These are phyloP conservation scores for Microcebus tavaratra DNA, from an alignment of 2,113 vertebrate genomes.

Conservation along the genomic window DNA sequence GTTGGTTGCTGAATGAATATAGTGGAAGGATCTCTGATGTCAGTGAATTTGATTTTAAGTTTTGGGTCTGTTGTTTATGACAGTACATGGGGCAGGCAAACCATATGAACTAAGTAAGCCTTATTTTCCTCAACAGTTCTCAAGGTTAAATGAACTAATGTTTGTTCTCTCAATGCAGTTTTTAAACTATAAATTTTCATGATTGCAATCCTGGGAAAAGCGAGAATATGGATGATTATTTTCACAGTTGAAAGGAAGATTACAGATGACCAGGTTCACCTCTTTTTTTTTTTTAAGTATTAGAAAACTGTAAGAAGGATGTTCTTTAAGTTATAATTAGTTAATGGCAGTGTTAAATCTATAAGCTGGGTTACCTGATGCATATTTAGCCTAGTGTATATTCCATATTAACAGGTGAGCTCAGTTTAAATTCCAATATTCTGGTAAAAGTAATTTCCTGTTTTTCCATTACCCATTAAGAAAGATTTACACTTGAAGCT, in stretches of 20 bases:
- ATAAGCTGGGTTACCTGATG: not conserved
- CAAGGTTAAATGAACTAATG: not conserved
- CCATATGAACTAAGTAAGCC: not conserved
- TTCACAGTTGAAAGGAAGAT: not conserved
- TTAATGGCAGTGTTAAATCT: not conserved
- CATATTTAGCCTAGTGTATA: not conserved
- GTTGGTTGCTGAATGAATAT: not conserved
- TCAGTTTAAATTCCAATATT: constrained; percentile 17
- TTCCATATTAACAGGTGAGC: not conserved
- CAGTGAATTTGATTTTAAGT: not conserved
- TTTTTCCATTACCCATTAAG: not conserved
- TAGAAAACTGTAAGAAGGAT: not conserved
- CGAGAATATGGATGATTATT: not conserved
- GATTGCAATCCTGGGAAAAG: not conserved
- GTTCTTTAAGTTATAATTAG: not conserved
- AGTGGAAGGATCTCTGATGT: not conserved
- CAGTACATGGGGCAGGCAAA: not conserved
- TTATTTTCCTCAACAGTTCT: not conserved
- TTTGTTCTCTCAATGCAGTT: not conserved
- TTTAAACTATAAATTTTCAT: not conserved
- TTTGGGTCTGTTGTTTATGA: not conserved
- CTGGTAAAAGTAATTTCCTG: not conserved
- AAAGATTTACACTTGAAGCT: not conserved
- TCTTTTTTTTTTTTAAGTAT: not conserved
- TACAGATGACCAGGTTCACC: not conserved